phyloP scores from a whole-genome alignment of 2,113 vertebrate genomes.

The Ceyx margarethae region DNA sequence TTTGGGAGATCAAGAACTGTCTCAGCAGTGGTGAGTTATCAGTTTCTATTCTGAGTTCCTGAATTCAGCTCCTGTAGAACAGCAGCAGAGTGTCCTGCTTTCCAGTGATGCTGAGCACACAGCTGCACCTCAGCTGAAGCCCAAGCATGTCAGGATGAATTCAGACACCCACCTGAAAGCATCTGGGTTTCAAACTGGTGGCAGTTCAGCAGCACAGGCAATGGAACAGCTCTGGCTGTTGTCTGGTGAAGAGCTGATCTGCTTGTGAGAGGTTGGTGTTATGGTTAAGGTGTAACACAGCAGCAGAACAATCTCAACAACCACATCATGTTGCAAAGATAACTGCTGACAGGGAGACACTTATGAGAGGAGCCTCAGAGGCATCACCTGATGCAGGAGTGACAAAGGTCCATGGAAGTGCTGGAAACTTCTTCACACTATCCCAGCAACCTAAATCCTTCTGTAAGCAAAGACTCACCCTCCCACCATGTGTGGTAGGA shows the following conservation, averaged over 20 bases:
- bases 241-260: background rate
- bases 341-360: background rate
- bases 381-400: background rate
- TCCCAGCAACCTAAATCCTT: too few species aligned
- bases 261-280: background rate
- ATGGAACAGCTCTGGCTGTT: background rate
- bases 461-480: background rate
- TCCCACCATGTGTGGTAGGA: accelerated
- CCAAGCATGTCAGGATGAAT: background rate
- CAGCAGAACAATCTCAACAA: background rate
- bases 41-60: background rate
- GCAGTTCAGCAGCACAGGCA: background rate
- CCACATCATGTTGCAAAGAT: background rate
- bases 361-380: background rate
- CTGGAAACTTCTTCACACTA: accelerated
- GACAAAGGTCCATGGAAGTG: background rate
- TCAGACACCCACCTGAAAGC: background rate
- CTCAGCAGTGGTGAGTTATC: background rate
- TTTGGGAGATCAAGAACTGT: background rate
- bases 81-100: background rate
- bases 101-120: background rate
- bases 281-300: background rate
- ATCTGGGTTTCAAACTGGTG: background rate
- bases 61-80: background rate
- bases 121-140: background rate